Base-by-base conservation (phyloP, 2,888 invertebrate species). In the Apotomis betuletana region DNA sequence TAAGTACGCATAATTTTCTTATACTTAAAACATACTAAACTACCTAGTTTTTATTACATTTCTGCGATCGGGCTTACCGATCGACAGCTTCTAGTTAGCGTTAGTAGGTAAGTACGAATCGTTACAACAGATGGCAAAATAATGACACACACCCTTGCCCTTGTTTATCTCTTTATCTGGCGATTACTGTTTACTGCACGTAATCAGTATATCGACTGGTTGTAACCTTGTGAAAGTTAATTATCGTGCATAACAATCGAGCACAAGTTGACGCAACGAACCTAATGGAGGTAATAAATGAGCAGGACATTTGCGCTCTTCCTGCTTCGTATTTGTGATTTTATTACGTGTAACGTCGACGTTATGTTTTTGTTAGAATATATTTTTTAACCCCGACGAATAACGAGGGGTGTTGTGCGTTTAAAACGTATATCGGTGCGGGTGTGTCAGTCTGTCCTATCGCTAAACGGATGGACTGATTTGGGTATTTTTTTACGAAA, bases 161-260 rank as follows among this genome's bases (percentile, higher is more conserved):
- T 57, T 71, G 62, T 68, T 41, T 52, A 67, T 59, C 55, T 70
- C 63, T 51, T 8, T 58, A 58, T 67, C n/a, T 51, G 51, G 15
- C 3, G 67, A 68, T 61, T 71, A 55, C 54, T 6, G 61, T 51
- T 67, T 55, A 70, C 49, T 27, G 46, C 15, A 44, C 10, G 41
- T 59, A 27, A 62, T 62, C 44, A 36, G 51, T 57, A n/a, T 12
- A 44, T 70, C 49, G 68, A 67, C 67, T 72, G 68, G 58, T 38
- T 12, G 51, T 70, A 57, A 72, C 72, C 67, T 72, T 72, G 58
- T 38, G 52, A 72, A 72, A 58, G 71, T 67, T 62, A 72, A 67
- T 71, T 63, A 54, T 36, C 6, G 68, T 72, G n/a, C 62, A 55
- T 38, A 49, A 41, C 51, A 15, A 67, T 67, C 58, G 15, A 62